Evolutionary conservation across 2,797 vertebrate species (phyloP), one percentile per base, ranked within the genome.

Genomic region (Gymnothorax reevesii): DNA sequence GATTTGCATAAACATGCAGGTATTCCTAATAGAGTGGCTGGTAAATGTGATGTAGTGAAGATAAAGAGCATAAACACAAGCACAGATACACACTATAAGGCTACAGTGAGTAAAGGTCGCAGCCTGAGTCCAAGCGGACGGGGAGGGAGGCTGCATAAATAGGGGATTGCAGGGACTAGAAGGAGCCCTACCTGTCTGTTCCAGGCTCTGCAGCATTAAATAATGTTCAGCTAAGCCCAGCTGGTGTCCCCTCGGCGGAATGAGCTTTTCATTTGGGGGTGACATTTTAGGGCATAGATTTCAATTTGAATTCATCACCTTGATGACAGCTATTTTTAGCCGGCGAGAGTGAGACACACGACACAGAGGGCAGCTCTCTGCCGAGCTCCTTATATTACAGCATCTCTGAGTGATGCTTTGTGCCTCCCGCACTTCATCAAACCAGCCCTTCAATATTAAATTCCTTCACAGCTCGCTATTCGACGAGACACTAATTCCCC

Each of bases 301-400:
- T 88, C 87, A 86, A 54, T 73, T 83, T 89, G 66, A 83, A 86
- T 84, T 83, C 62, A 86, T 87, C 85, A 85, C 55, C 42, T 22
- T 64, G 57, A 88, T 79, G 69, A 83, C 62, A 83, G 64, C 49
- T 84, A 86, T 86, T 83, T 83, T 83, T 60, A 75, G 69, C 82
- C 66, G 54, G 3, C 22, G 83, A 66, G 71, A 54, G 73, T 54
- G 69, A 84, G 15, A 77, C 15, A 25, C 15, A 22, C 82, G 59
- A 87, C 83, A 77, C 62, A 60, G 85, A 85, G 82, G 86, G 86
- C 69, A 85, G 84, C 83, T 86, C 89, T 90, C 88, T 69, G 87
- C 86, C 52, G 87, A 87, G 87, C 86, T 84, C 88, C 86, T 89
- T 88, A 89, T 90, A 90, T 87, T 71, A 88, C 77, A 22, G 77